phyloP scores from a whole-genome alignment of 2,113 vertebrate genomes.

The Sander vitreus region DNA sequence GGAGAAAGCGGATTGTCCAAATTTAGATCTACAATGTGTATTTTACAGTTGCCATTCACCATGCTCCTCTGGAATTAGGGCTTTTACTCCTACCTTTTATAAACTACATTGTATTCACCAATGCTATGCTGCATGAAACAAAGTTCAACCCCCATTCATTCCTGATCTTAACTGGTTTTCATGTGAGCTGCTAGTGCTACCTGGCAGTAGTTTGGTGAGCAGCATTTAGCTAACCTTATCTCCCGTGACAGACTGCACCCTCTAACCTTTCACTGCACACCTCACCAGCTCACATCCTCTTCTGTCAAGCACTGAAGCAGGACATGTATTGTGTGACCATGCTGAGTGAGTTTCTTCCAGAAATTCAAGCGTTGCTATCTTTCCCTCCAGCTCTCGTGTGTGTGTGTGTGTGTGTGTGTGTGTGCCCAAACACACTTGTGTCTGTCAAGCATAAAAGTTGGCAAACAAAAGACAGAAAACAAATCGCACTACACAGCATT shows the following conservation, averaged over 20 bases:
- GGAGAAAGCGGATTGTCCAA: too few relatives aligned
- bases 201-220: conserved; percentile 23
- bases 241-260: conserved; percentile 48
- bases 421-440: not conserved
- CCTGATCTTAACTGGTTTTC: conserved; percentile 5
- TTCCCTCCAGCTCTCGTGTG: conserved; percentile 29
- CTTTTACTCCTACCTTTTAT: too few relatives aligned
- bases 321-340: conserved; percentile 43
- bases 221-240: conserved; percentile 52
- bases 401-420: not conserved
- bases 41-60: too few relatives aligned
- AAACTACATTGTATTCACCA: not conserved
- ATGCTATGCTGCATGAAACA: not conserved
- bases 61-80: too few relatives aligned
- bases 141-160: not conserved
- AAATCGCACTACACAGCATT: conserved; percentile 16
- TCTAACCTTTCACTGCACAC: conserved; percentile 41
- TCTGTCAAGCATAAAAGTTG: conserved; percentile 10
- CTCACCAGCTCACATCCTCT: conserved; percentile 44
- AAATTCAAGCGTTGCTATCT: conserved; percentile 51
- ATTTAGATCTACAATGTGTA: too few relatives aligned
- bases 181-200: conserved; percentile 1
- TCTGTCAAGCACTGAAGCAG: conserved; percentile 43
- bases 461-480: conserved; percentile 33
- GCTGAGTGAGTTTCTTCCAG: conserved; percentile 56